Evolutionary conservation across 2,888 invertebrate genomes (phyloP), one percentile per base, ranked within the genome.

Genomic region (Agapetus fuscipes): DNA sequence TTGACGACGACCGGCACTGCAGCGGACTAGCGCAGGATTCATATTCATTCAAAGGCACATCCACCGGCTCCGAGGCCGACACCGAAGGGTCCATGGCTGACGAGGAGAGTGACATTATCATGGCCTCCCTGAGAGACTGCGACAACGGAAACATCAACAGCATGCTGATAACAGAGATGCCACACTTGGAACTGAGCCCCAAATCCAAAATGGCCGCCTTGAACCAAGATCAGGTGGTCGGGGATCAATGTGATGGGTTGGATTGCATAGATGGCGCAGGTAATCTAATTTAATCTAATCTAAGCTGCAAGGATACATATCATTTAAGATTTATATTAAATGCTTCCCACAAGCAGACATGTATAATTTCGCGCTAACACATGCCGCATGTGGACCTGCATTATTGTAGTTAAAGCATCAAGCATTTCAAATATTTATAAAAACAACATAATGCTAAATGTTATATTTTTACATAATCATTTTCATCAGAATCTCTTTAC

Each of bases 61-160:
- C 69, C 63, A 62, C 64, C 37, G 74, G 74, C 49, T 76, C 74
- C 53, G 76, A 75, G 51, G 76, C 76, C 17, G 76, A 76, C 53
- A 74, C 74, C 32, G 76, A 76, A 51, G 63, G 61, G 49, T 63
- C 63, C 49, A 34, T 44, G 12, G 38, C 36, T n/a, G 66, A 73
- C 63, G 50, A 69, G 59, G 51, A 34, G 15, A 49, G 50, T 33
- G 50, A 49, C 26, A 38, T 48, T 17, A 46, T 28, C 16, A 48
- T 48, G 48, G 43, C 35, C 17, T 48, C 48, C 7, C 34, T 46
- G 30, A 30, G 37, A 12, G 32, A 42, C 20, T 36, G 30, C 10
- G 25, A 30, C 10, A 20, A 25, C 28, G 13, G n/a, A 37, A 48
- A 48, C 51, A 57, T 56, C 15, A 63, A 64, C 63, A 31, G 48